A percentile compares a stretch with the other conserved stretches of the same genome.
Evolutionary conservation across 2,888 invertebrate genomes (phyloP).

Genomic region (Dasypolia templi): DNA sequence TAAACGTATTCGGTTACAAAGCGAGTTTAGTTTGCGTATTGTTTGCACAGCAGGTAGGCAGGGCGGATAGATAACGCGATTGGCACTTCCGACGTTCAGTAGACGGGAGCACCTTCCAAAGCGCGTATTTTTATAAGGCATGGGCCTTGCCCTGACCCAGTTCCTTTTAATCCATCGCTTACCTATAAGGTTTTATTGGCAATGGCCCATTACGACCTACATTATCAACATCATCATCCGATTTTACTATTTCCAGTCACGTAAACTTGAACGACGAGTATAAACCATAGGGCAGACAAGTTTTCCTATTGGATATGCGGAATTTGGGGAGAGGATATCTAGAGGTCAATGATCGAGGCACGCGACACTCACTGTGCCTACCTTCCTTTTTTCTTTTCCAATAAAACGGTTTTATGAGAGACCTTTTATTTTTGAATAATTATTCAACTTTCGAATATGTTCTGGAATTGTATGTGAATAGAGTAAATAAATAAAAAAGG

Average conservation of each 20-base stretch:
- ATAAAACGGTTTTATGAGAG: conserved; percentile 60
- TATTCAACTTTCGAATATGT: conserved; percentile 45
- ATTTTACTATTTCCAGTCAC: conserved; percentile 91
- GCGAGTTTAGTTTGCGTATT: conserved; percentile 67
- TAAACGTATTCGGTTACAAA: conserved; percentile 59
- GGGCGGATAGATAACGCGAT: conserved; percentile 77
- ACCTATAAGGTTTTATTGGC: conserved; percentile 91
- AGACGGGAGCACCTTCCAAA: conserved; percentile 77
- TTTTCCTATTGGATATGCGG: conserved; percentile 72
- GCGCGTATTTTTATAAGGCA: conserved; percentile 86
- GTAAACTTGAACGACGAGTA: conserved; percentile 89
- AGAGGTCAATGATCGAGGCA: conserved; percentile 66
- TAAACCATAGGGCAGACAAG: conserved; percentile 83
- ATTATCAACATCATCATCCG: conserved; percentile 91
- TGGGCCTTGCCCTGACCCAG: conserved; percentile 88
- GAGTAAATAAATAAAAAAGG: conserved; percentile 35
- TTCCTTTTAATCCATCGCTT: conserved; percentile 90
- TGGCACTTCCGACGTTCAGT: conserved; percentile 76
- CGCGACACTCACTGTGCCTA: conserved; percentile 65
- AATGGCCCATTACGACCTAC: conserved; percentile 90
- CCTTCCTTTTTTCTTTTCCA: conserved; percentile 62
- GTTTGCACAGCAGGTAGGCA: conserved; percentile 71
- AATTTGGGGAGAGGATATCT: conserved; percentile 69
- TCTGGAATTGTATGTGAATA: conserved; percentile 24
- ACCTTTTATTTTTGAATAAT: conserved; percentile 58